These are phyloP conservation scores for Corticium candelabrum DNA, from an alignment of 37 sponge, comb jelly and placozoan species.

Conservation along the genomic window DNA sequence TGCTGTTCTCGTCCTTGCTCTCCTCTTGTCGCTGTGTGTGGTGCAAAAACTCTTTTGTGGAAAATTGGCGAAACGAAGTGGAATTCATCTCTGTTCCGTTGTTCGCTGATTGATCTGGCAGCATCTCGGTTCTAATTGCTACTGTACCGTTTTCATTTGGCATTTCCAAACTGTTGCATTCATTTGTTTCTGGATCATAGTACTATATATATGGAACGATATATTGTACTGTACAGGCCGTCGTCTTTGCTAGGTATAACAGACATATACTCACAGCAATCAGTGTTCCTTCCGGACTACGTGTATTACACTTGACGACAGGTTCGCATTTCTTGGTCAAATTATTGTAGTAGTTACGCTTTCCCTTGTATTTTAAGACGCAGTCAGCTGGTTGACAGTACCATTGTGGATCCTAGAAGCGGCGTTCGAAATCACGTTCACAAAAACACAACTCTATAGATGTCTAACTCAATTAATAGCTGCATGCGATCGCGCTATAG, in stretches of 20 bases:
- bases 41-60: too few species aligned
- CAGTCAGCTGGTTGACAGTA: conserved; percentile 69
- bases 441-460: not conserved
- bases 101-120: too few species aligned
- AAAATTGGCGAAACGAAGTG: too few species aligned
- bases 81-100: too few species aligned
- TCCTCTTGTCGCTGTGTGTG: too few species aligned
- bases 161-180: not conserved
- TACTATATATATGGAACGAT: not conserved
- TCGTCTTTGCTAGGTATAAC: too few species aligned
- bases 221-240: not conserved
- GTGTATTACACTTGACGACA: conserved; percentile 63
- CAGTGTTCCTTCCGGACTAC: conserved; percentile 37
- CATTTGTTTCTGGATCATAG: not conserved
- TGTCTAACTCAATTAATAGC: too few species aligned
- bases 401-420: conserved; percentile 62
- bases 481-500: too few species aligned
- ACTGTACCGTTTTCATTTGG: not conserved
- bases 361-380: conserved; percentile 79
- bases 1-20: too few species aligned
- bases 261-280: conserved; percentile 6
- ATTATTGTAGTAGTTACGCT: conserved; percentile 68
- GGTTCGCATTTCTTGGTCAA: conserved; percentile 56
- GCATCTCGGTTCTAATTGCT: not conserved
- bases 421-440: not conserved